A percentile compares a stretch with the other conserved stretches of the same genome.
Evolutionary conservation across 2,888 invertebrate species (phyloP).

Genomic region (Eupelmus urozonus): DNA sequence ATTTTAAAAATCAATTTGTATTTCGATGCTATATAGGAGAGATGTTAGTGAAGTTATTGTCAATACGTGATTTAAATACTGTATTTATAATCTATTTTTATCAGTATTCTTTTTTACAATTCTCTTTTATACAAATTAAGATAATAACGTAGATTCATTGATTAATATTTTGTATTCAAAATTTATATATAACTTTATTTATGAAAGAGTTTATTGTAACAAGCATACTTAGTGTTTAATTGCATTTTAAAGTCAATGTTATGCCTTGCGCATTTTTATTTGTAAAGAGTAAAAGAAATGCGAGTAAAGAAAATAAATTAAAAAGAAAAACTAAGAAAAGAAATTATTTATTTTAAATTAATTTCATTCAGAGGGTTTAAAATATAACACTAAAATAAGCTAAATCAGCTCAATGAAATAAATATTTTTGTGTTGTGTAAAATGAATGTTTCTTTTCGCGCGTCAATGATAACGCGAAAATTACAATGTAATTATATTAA

Average conservation of each 20-base stretch:
- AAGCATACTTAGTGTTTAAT: not conserved
- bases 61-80: conserved; percentile 48
- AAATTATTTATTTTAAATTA: not conserved
- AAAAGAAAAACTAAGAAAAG: not conserved
- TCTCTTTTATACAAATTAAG: conserved; percentile 51
- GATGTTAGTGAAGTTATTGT: conserved; percentile 46
- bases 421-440: not conserved
- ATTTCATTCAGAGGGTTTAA: too few species aligned
- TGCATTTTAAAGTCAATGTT: conserved; percentile 32
- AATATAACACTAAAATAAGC: too few species aligned
- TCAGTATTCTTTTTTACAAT: conserved; percentile 55
- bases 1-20: conserved; percentile 32
- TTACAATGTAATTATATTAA: conserved; percentile 43
- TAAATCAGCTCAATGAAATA: not conserved
- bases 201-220: conserved; percentile 38
- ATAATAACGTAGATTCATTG: conserved; percentile 22
- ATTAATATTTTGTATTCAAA: conserved; percentile 44
- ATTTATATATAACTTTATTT: conserved; percentile 45
- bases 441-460: not conserved
- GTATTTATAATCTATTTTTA: conserved; percentile 54
- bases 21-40: conserved; percentile 23
- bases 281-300: too few species aligned
- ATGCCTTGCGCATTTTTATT: conserved; percentile 11
- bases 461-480: not conserved
- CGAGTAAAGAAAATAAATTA: not conserved